Evolutionary conservation across 2,113 vertebrate species (phyloP).

Genomic region (Corvus moneduloides): DNA sequence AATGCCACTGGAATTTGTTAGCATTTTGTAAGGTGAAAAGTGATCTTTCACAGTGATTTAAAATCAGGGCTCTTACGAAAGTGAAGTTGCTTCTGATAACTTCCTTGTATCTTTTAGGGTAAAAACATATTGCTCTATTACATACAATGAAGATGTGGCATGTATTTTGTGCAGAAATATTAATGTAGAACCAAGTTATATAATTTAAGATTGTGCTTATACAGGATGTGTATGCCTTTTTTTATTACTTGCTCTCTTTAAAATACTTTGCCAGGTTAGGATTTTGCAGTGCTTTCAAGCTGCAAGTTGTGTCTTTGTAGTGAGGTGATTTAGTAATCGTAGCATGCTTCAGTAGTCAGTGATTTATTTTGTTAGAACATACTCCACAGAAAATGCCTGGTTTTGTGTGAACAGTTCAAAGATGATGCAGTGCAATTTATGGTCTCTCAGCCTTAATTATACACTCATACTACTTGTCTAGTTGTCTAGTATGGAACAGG

Average conservation of each 20-base stretch:
- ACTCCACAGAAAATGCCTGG: not conserved
- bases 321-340: not conserved
- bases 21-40: not conserved
- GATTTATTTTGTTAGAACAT: not conserved
- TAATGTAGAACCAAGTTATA: not conserved
- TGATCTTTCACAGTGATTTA: not conserved
- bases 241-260: not conserved
- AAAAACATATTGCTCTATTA: not conserved
- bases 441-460: not conserved
- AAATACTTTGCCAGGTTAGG: not conserved
- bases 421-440: not conserved
- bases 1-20: not conserved
- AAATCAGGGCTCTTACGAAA: not conserved
- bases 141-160: not conserved
- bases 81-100: not conserved
- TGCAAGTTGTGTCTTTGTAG: not conserved
- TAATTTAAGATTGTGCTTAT: not conserved
- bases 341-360: not conserved
- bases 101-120: not conserved
- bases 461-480: not conserved
- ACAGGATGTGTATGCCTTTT: not conserved
- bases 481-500: not conserved
- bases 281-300: not conserved
- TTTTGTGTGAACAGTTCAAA: not conserved
- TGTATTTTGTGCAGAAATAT: not conserved